Conservation (phyloP, 2,113 vertebrate species). For the Nicator chloris region DNA sequence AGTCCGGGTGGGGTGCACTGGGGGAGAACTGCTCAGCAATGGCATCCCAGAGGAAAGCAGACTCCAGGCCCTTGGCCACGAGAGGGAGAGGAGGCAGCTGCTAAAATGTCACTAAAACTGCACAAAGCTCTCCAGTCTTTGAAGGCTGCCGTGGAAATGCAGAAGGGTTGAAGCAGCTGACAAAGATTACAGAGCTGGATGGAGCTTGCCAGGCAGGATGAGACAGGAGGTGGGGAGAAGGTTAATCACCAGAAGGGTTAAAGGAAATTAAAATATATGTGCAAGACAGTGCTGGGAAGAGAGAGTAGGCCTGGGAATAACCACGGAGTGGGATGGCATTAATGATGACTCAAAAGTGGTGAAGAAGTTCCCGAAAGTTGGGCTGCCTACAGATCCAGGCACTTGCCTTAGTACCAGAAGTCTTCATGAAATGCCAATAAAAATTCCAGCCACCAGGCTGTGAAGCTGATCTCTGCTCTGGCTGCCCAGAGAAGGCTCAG, state of each 20-base stretch:
- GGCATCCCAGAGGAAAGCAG: not conserved
- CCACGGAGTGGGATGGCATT: conserved; percentile 7
- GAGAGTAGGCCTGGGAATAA: not conserved
- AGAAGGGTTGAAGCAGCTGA: not conserved
- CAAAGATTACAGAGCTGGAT: not conserved
- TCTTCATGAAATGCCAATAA: not conserved
- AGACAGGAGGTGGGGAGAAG: not conserved
- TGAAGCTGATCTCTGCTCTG: not conserved
- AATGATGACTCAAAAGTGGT: conserved; percentile 16
- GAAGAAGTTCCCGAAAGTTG: not conserved
- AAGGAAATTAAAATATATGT: not conserved
- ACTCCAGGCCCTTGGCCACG: not conserved
- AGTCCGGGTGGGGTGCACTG: fast-evolving
- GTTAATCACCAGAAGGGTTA: not conserved
- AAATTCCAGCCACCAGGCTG: not conserved
- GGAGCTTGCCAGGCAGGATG: not conserved
- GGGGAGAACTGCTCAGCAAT: not conserved
- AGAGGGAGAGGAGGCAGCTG: not conserved
- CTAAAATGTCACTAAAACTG: not conserved
- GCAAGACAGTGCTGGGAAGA: not conserved
- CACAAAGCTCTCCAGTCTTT: not conserved
- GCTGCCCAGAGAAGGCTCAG: not conserved
- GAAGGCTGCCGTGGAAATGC: not conserved
- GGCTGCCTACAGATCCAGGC: not conserved
- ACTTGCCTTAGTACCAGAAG: not conserved